A percentile compares a stretch with the other conserved stretches of the same genome.
Conservation (phyloP, 2,113 vertebrate genomes). For the Microcebus tavaratra region DNA sequence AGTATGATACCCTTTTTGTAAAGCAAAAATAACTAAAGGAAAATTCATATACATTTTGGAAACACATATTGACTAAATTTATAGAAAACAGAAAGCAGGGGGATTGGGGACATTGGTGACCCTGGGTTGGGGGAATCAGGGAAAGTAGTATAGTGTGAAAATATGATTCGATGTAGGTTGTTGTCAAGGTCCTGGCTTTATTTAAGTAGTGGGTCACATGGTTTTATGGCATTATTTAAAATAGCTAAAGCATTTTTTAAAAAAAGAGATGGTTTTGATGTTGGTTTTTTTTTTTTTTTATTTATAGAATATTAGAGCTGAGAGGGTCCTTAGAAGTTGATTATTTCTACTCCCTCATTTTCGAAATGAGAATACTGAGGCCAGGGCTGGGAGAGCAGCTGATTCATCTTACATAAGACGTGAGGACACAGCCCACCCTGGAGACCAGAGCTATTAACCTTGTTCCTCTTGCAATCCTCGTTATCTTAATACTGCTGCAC, state of each 20-base stretch:
- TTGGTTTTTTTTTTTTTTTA: not conserved
- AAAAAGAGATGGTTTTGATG: not conserved
- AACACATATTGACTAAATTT: not conserved
- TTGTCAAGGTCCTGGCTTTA: not conserved
- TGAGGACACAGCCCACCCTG: not conserved
- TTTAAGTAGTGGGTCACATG: not conserved
- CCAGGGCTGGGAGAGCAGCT: fast-evolving
- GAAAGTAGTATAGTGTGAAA: not conserved
- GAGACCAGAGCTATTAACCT: not conserved
- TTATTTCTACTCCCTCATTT: not conserved
- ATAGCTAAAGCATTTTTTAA: not conserved
- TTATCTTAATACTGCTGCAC: not conserved
- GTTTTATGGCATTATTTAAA: not conserved
- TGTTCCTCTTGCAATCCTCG: not conserved
- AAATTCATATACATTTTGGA: not conserved
- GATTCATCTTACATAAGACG: too few relatives aligned
- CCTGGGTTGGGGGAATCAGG: not conserved
- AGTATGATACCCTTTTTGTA: not conserved
- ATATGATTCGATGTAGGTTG: not conserved
- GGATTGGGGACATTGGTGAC: not conserved
- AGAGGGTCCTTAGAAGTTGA: not conserved
- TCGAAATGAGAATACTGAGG: not conserved
- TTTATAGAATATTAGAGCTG: too few relatives aligned
- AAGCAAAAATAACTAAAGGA: not conserved
- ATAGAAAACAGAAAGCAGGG: not conserved